Evolutionary conservation across 2,113 vertebrate species (phyloP).

Genomic region (Pyxicephalus adspersus): DNA sequence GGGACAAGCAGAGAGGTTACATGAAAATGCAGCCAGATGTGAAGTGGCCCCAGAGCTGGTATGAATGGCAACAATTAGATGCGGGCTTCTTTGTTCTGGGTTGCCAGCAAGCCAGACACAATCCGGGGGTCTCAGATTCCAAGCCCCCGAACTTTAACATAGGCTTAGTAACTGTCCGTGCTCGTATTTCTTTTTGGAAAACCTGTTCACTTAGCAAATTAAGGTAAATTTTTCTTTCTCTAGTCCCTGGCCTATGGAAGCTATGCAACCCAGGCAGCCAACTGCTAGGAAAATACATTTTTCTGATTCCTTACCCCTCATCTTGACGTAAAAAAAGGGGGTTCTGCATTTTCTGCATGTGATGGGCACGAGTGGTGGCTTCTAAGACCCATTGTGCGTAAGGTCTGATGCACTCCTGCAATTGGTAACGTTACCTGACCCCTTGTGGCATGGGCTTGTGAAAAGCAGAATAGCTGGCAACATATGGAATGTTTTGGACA

Average conservation of each 20-base stretch:
- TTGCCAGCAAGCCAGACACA: slow-evolving; percentile 58
- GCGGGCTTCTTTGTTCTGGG: slow-evolving; percentile 60
- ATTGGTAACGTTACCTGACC: slow-evolving; percentile 26
- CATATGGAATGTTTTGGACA: slow-evolving; percentile 32
- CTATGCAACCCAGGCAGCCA: neutral
- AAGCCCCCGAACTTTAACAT: slow-evolving; percentile 61
- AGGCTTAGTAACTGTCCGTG: slow-evolving; percentile 20
- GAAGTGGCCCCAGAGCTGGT: slow-evolving; percentile 66
- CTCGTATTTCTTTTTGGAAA: neutral
- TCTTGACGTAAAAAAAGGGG: neutral
- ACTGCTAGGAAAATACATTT: slow-evolving; percentile 32
- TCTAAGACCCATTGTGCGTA: too few species aligned
- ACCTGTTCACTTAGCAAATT: too few species aligned
- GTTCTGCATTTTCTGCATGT: slow-evolving; percentile 9
- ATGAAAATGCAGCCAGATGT: slow-evolving; percentile 80
- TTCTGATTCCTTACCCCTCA: neutral
- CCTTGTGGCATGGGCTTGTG: neutral
- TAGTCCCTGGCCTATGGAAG: slow-evolving; percentile 16
- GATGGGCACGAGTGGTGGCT: neutral
- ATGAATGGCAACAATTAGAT: slow-evolving; percentile 72
- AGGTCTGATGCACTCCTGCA: neutral
- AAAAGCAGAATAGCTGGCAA: neutral
- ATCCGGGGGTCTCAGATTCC: slow-evolving; percentile 60
- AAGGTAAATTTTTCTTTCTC: too few species aligned
- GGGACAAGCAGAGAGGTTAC: slow-evolving; percentile 66